Evolutionary conservation across 2,113 vertebrate genomes (phyloP).

Genomic region (Menura novaehollandiae): DNA sequence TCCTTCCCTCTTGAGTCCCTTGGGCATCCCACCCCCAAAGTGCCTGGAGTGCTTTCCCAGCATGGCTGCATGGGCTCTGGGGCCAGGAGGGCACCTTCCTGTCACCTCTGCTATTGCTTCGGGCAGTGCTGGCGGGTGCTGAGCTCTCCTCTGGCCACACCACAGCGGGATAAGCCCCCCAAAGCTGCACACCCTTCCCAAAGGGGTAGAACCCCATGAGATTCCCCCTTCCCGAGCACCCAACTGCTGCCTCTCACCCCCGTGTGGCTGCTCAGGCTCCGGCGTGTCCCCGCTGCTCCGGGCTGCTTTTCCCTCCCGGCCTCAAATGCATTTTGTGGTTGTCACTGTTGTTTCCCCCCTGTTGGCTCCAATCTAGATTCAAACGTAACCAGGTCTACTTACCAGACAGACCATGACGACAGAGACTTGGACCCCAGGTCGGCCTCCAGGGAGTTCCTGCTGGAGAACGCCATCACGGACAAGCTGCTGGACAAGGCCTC

Average conservation of each 20-base stretch:
- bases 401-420: constrained; percentile 55
- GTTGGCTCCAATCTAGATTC: constrained; percentile 58
- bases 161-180: background rate
- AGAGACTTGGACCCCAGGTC: constrained; percentile 25
- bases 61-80: constrained; percentile 24
- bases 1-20: background rate
- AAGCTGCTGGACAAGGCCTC: constrained; percentile 73
- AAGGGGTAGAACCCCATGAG: background rate
- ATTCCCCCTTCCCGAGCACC: background rate
- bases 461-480: constrained; percentile 85
- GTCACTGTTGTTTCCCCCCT: constrained; percentile 35
- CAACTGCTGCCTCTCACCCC: background rate
- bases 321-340: constrained; percentile 38
- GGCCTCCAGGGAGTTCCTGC: constrained; percentile 71
- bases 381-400: constrained; percentile 69
- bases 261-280: background rate
- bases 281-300: background rate
- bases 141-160: background rate
- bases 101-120: constrained; percentile 11
- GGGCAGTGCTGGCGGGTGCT: background rate
- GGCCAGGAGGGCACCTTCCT: background rate
- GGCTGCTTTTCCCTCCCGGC: constrained; percentile 25
- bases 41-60: background rate
- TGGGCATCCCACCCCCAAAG: background rate
- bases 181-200: background rate